phyloP scores from a whole-genome alignment of 2,888 invertebrate species.

The Coenonympha arcania region DNA sequence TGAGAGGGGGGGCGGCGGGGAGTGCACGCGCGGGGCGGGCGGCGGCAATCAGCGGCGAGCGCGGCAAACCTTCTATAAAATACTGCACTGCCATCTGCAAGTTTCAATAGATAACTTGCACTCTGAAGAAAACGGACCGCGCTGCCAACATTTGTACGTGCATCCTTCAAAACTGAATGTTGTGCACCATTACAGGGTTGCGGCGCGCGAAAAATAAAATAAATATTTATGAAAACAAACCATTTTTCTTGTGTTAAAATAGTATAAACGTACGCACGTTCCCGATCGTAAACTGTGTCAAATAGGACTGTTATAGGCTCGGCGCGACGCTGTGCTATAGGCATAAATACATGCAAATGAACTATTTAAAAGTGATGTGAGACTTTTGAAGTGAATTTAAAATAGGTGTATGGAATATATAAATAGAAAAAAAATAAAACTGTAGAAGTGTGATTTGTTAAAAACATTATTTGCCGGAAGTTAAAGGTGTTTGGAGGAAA shows the following conservation, averaged over 20 bases:
- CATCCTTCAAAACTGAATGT: conserved; percentile 52
- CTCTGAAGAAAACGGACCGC: conserved; percentile 62
- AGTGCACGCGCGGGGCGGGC: conserved; percentile 28
- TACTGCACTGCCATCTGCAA: conserved; percentile 71
- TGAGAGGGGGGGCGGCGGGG: conserved; percentile 30
- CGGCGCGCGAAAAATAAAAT: conserved; percentile 57
- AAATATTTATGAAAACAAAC: conserved; percentile 39
- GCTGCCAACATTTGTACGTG: conserved; percentile 58
- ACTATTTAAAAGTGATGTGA: conserved; percentile 45
- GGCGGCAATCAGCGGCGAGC: conserved; percentile 39
- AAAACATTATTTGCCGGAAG: conserved; percentile 64
- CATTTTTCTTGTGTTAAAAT: conserved; percentile 30
- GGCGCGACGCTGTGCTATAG: not conserved
- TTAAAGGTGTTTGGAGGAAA: conserved; percentile 47
- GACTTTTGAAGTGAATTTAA: conserved; percentile 45
- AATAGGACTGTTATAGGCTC: conserved; percentile 35
- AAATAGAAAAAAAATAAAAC: conserved; percentile 34
- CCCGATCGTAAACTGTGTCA: conserved; percentile 47
- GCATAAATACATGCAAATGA: conserved; percentile 16
- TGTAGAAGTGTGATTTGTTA: conserved; percentile 49
- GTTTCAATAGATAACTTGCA: conserved; percentile 72
- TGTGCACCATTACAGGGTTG: conserved; percentile 49
- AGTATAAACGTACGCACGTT: conserved; percentile 26
- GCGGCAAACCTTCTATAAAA: conserved; percentile 63
- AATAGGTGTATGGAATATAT: conserved; percentile 57